A percentile compares a stretch with the other conserved stretches of the same genome.
These are phyloP conservation scores for Spicauda simplicius DNA, from an alignment of 2,888 invertebrate genomes.

Conservation along the genomic window DNA sequence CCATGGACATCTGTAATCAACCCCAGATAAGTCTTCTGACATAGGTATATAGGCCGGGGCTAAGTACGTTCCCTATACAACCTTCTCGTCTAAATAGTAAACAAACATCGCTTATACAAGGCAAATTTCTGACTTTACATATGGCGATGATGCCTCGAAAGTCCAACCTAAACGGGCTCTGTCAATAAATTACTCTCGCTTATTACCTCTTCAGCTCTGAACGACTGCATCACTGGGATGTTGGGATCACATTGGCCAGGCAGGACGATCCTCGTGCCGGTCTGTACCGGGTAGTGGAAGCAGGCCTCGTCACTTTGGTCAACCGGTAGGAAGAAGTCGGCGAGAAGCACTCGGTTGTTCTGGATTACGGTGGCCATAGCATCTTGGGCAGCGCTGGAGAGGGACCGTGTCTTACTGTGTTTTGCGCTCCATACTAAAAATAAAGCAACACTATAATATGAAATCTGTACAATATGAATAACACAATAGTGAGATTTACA, in stretches of 20 bases:
- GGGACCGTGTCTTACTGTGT: slow-evolving; percentile 59
- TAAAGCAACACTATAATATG: background rate
- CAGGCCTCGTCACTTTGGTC: slow-evolving; percentile 61
- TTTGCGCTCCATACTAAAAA: slow-evolving; percentile 73
- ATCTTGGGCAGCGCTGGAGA: slow-evolving; percentile 50
- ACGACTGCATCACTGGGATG: slow-evolving; percentile 59
- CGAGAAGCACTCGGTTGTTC: slow-evolving; percentile 53
- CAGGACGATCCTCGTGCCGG: slow-evolving; percentile 58
- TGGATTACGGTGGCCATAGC: slow-evolving; percentile 53
- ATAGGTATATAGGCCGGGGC: no score
- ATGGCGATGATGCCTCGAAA: no score
- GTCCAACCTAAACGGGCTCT: no score
- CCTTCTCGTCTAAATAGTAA: no score
- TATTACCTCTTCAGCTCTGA: slow-evolving; percentile 56
- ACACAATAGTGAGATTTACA: no score
- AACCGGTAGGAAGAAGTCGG: slow-evolving; percentile 57
- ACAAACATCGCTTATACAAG: no score
- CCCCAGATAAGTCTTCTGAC: no score
- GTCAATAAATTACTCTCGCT: background rate
- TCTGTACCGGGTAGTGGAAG: slow-evolving; percentile 67
- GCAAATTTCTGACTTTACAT: no score
- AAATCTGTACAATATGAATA: no score
- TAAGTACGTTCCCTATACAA: no score
- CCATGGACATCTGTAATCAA: no score
- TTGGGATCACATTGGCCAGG: slow-evolving; percentile 67